Evolutionary conservation across 2,113 vertebrate genomes (phyloP).

Genomic region (Thryonomys swinderianus): DNA sequence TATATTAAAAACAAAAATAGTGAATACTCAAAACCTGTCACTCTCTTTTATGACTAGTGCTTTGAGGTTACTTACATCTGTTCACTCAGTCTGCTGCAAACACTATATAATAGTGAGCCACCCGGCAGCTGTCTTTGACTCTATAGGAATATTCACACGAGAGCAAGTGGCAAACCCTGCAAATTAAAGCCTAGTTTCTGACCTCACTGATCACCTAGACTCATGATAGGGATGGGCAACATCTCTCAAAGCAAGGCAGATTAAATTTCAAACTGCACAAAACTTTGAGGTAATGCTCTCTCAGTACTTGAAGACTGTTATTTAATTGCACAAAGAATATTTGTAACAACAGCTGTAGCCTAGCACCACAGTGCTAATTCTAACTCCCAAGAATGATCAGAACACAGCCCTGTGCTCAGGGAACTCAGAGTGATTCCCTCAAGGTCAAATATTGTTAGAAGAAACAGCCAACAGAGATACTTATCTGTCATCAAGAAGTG

Average conservation of each 20-base stretch:
- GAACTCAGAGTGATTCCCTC: neutral
- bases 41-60: neutral
- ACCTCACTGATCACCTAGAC: neutral
- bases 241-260: neutral
- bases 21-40: neutral
- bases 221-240: too few species aligned
- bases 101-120: neutral
- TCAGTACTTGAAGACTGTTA: conserved; percentile 1
- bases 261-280: neutral
- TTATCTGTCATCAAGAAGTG: neutral
- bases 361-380: neutral
- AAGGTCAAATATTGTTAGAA: neutral
- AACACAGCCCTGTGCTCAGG: neutral
- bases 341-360: neutral
- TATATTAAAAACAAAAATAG: neutral
- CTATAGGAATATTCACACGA: neutral
- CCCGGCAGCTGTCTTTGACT: neutral
- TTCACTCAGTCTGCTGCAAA: neutral
- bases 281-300: neutral
- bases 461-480: neutral
- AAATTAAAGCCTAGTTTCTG: neutral
- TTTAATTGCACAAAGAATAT: conserved; percentile 4
- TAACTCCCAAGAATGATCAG: neutral
- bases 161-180: neutral
- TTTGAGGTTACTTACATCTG: neutral